Evolutionary conservation across 2,797 vertebrate genomes (phyloP).

Genomic region (Trematomus bernacchii): DNA sequence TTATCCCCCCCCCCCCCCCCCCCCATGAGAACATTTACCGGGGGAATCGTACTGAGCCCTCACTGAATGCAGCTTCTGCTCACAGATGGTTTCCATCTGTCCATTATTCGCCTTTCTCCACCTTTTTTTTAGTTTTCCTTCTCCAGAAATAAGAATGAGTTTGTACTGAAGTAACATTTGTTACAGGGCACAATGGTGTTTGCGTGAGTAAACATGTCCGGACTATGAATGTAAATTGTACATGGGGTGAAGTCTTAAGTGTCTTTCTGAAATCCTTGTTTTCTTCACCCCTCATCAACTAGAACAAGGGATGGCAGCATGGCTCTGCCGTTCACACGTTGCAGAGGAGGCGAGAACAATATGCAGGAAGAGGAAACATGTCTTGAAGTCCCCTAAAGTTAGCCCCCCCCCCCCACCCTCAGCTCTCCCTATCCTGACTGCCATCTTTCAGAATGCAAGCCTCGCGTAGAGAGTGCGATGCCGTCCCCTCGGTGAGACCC

Average conservation of each 20-base stretch:
- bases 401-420: neutral
- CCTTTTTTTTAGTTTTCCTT: conserved; percentile 27
- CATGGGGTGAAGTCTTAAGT: conserved; percentile 58
- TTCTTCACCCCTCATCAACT: conserved; percentile 26
- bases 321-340: conserved; percentile 11
- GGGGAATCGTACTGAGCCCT: conserved; percentile 40
- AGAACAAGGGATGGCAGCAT: conserved; percentile 7
- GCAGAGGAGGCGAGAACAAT: conserved; percentile 23
- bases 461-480: conserved; percentile 42
- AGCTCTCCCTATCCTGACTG: conserved; percentile 51
- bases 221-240: conserved; percentile 83
- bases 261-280: conserved; percentile 46
- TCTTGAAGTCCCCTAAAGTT: conserved; percentile 42
- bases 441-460: conserved; percentile 68
- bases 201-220: conserved; percentile 63
- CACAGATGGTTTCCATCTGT: conserved; percentile 16
- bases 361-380: conserved; percentile 30
- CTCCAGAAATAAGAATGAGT: conserved; percentile 44
- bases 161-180: conserved; percentile 54
- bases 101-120: conserved; percentile 19
- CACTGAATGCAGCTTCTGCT: conserved; percentile 15
- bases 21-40: conserved; percentile 33
- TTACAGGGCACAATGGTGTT: conserved; percentile 65
- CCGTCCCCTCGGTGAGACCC: conserved; percentile 75
- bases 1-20: neutral